Evolutionary conservation across 2,888 invertebrate species (phyloP).

Genomic region (Coremacera marginata): DNA sequence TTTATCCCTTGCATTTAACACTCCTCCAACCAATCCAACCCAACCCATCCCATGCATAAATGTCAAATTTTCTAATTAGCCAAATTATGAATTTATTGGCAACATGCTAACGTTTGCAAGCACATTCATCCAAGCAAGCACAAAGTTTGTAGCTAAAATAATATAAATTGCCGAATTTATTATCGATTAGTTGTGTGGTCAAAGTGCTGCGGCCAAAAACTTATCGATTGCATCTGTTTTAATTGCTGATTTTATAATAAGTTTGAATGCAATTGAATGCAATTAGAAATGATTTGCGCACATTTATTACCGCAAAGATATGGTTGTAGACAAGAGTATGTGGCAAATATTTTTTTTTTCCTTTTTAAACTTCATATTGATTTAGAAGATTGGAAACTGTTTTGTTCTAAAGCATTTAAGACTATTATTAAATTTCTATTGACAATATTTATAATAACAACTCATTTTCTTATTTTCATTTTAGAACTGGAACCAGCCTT

Average conservation of each 20-base stretch:
- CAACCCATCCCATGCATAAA: constrained; percentile 1
- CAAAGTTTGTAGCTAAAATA: background rate
- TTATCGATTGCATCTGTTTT: constrained; percentile 5
- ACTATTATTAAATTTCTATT: too few relatives aligned
- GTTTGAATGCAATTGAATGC: background rate
- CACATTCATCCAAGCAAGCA: background rate
- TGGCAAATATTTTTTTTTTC: background rate
- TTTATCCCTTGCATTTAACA: constrained; percentile 1
- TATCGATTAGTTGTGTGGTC: constrained; percentile 31
- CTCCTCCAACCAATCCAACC: background rate
- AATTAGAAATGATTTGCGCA: constrained; percentile 3
- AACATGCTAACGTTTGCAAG: background rate
- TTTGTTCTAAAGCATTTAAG: too few relatives aligned
- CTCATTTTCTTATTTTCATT: constrained; percentile 61
- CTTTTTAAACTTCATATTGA: background rate
- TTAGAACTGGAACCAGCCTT: constrained; percentile 90
- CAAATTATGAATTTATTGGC: constrained; percentile 38
- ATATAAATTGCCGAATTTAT: constrained; percentile 33
- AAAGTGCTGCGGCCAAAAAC: background rate
- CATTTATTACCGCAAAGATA: constrained; percentile 7
- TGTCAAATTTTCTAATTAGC: constrained; percentile 33
- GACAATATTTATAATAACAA: background rate
- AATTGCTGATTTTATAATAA: background rate
- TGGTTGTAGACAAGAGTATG: background rate
- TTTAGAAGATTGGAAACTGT: background rate